Conservation (phyloP, 2,888 invertebrate species). For the Brachyopa scutellaris region DNA sequence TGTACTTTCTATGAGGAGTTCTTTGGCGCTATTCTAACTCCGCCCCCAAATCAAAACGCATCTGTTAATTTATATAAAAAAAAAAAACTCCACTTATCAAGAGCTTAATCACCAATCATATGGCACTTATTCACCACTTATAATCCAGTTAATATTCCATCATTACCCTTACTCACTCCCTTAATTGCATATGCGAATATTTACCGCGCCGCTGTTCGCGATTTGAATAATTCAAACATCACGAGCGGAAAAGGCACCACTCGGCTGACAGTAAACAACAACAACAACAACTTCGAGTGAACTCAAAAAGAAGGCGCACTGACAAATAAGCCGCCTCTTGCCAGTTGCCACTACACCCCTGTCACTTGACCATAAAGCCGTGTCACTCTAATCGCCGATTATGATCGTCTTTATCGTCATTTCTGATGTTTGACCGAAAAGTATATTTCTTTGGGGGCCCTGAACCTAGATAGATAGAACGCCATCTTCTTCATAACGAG, state of each 20-base stretch:
- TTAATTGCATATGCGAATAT: conserved; percentile 61
- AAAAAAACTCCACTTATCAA: conserved; percentile 41
- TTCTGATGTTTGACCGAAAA: conserved; percentile 42
- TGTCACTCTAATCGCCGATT: conserved; percentile 65
- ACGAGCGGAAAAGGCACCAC: conserved; percentile 58
- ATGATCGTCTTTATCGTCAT: conserved; percentile 50
- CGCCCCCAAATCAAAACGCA: conserved; percentile 36
- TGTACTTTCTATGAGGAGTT: neutral
- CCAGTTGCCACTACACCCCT: neutral
- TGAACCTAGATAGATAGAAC: conserved; percentile 23
- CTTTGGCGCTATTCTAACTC: conserved; percentile 19
- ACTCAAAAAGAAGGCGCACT: conserved; percentile 38
- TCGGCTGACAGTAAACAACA: neutral
- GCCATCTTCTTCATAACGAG: conserved; percentile 37
- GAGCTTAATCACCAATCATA: conserved; percentile 50
- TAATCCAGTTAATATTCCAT: conserved; percentile 69
- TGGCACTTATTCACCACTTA: conserved; percentile 61
- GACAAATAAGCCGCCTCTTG: conserved; percentile 54
- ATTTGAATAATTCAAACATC: conserved; percentile 70
- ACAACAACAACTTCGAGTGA: neutral
- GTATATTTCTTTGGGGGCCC: neutral
- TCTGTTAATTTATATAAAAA: conserved; percentile 24
- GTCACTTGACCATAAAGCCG: conserved; percentile 31
- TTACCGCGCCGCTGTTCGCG: conserved; percentile 56
- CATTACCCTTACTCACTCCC: conserved; percentile 66